Evolutionary conservation across 2,797 vertebrate species (phyloP).

Genomic region (Enteromius mattozi): DNA sequence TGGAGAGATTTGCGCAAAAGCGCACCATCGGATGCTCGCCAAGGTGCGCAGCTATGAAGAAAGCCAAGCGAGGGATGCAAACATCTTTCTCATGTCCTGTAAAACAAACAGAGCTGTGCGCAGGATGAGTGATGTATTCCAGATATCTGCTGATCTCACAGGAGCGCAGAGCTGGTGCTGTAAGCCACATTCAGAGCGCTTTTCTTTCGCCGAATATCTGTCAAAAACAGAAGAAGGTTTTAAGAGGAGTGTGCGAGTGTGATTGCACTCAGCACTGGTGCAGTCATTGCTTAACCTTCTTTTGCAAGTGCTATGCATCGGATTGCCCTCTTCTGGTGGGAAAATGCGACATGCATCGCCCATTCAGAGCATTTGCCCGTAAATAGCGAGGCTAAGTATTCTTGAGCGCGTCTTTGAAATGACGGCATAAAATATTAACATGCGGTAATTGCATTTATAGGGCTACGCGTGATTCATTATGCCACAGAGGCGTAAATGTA

Average conservation of each 20-base stretch:
- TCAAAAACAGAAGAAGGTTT: slow-evolving; percentile 33
- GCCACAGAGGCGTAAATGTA: background rate
- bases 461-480: background rate
- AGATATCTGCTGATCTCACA: slow-evolving; percentile 26
- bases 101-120: background rate
- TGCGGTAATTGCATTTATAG: slow-evolving; percentile 11
- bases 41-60: slow-evolving; percentile 28
- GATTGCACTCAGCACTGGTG: slow-evolving; percentile 45
- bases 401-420: slow-evolving; percentile 7
- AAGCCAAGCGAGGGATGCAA: slow-evolving; percentile 3
- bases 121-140: slow-evolving; percentile 43
- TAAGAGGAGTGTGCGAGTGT: slow-evolving; percentile 35
- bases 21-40: slow-evolving; percentile 20
- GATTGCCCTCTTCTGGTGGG: slow-evolving; percentile 78
- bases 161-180: background rate
- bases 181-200: slow-evolving; percentile 10
- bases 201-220: slow-evolving; percentile 32
- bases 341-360: slow-evolving; percentile 20
- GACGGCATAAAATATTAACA: slow-evolving; percentile 8
- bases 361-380: background rate
- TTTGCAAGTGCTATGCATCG: slow-evolving; percentile 47
- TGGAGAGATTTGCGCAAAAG: slow-evolving; percentile 41
- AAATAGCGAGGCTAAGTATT: background rate
- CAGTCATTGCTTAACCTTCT: slow-evolving; percentile 55
- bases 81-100: slow-evolving; percentile 26